Percentiles rank a stretch among this genome's conserved stretches.
Conservation (phyloP, 2,797 vertebrate genomes). For the Rachycentron canadum region DNA sequence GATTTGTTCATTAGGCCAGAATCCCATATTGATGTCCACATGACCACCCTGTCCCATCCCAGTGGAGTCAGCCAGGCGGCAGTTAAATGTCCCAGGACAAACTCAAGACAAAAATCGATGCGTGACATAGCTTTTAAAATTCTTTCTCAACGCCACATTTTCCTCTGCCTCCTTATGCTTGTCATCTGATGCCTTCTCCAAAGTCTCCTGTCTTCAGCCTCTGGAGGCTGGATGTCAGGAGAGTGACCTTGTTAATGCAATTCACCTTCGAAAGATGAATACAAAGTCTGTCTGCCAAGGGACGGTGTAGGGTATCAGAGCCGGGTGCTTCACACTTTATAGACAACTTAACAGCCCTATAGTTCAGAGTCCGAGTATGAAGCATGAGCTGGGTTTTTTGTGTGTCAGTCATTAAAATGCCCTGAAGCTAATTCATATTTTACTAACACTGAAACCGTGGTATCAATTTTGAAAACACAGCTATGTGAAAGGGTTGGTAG, state of each 20-base stretch:
- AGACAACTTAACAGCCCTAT: conserved; percentile 38
- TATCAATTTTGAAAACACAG: not conserved
- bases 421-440: not conserved
- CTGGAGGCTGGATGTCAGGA: conserved; percentile 53
- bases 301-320: conserved; percentile 44
- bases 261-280: conserved; percentile 63
- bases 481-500: not conserved
- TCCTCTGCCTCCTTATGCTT: conserved; percentile 34
- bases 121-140: conserved; percentile 5
- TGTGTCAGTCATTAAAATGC: conserved; percentile 15
- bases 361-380: conserved; percentile 3
- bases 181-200: conserved; percentile 66
- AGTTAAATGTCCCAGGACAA: conserved; percentile 36
- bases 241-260: conserved; percentile 68
- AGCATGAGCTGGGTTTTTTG: not conserved
- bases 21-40: conserved; percentile 6
- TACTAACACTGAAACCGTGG: not conserved
- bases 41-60: not conserved
- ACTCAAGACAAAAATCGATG: conserved; percentile 54
- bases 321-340: conserved; percentile 42
- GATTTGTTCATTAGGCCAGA: conserved; percentile 1
- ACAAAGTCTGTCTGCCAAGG: conserved; percentile 43
- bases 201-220: conserved; percentile 44
- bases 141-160: conserved; percentile 33
- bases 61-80: conserved; percentile 17